These are phyloP conservation scores for Pachyseris speciosa DNA, from an alignment of 64 coral and sea anemone genomes.

Conservation along the genomic window DNA sequence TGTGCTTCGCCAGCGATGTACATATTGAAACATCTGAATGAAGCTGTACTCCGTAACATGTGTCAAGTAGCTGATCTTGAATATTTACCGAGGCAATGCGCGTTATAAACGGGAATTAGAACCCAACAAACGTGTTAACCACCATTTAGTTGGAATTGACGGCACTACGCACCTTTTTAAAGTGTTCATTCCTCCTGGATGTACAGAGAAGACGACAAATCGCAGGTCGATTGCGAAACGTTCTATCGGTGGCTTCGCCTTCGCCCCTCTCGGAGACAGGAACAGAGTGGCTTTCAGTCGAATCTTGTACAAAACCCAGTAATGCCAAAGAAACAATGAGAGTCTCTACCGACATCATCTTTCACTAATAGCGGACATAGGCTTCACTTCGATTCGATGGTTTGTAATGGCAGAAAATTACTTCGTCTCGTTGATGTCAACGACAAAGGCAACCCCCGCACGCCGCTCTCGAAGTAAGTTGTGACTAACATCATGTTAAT, in stretches of 20 bases:
- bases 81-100: no score
- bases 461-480: no score
- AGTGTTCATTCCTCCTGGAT: background rate
- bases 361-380: background rate
- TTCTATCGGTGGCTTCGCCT: background rate
- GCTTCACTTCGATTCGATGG: background rate
- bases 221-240: background rate
- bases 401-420: background rate
- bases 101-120: no score
- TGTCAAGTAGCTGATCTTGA: no score
- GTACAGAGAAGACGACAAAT: background rate
- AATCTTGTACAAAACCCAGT: background rate
- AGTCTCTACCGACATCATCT: background rate
- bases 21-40: background rate
- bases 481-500: no score
- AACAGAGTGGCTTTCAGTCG: background rate
- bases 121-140: background rate
- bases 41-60: no score
- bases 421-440: background rate
- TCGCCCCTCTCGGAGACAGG: background rate
- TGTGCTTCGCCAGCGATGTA: background rate
- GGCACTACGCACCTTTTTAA: background rate
- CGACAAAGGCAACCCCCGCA: no score
- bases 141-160: background rate
- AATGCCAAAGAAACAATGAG: background rate